Conservation (phyloP, 1,140 invertebrate species). For the Drosophila erecta region DNA sequence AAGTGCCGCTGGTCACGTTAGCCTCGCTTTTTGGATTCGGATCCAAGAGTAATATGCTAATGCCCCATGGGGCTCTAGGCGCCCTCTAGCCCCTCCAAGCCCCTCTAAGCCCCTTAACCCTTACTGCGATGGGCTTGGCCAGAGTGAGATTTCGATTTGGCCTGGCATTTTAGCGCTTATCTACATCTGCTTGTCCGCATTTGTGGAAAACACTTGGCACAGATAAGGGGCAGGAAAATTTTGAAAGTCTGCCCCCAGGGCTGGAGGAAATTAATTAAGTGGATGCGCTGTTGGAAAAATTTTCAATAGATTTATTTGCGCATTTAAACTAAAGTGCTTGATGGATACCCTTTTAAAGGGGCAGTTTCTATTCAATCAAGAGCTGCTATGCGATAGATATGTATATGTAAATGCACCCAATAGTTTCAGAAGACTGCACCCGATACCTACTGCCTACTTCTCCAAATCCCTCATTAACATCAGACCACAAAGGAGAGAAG, state of each 20-base stretch:
- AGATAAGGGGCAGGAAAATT: constrained; percentile 12
- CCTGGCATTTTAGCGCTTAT: constrained; percentile 45
- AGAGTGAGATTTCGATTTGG: constrained; percentile 21
- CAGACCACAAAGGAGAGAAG: constrained; percentile 15
- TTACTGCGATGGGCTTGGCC: constrained; percentile 39
- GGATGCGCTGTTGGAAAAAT: neutral
- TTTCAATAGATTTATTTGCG: too few relatives aligned
- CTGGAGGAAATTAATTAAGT: constrained; percentile 3
- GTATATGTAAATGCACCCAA: neutral
- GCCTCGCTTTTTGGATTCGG: constrained; percentile 12
- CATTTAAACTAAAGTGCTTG: too few relatives aligned
- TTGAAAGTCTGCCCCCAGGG: neutral
- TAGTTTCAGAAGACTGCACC: neutral
- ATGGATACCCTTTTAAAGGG: too few relatives aligned
- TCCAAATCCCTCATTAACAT: constrained; percentile 33
- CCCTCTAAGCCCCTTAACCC: constrained; percentile 25
- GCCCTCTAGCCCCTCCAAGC: too few relatives aligned
- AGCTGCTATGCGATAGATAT: too few relatives aligned
- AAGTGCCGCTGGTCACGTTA: constrained; percentile 75
- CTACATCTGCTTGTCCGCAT: constrained; percentile 64
- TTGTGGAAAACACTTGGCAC: constrained; percentile 69
- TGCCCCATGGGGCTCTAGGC: constrained; percentile 13
- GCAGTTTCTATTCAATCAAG: too few relatives aligned
- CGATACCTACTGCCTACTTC: neutral
- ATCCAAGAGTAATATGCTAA: constrained; percentile 57